Percentiles rank a stretch among this genome's conserved stretches.
phyloP scores from a whole-genome alignment of 2,888 invertebrate species.

The Hermaeophaga mercurialis region DNA sequence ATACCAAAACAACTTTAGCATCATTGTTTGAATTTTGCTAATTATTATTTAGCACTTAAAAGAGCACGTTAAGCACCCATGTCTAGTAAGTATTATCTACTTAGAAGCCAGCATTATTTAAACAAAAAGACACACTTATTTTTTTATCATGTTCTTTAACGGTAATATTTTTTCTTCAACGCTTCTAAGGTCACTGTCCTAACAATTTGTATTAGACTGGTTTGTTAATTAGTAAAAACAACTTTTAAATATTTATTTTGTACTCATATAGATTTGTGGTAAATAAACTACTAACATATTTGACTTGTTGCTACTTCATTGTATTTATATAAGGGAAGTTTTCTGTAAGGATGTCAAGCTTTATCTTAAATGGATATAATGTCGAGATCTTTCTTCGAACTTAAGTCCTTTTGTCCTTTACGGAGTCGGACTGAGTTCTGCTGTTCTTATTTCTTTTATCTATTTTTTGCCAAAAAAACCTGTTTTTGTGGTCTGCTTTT shows the following conservation, averaged over 20 bases:
- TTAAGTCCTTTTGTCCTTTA: too few relatives aligned
- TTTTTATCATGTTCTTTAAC: neutral
- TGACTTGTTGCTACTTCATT: too few relatives aligned
- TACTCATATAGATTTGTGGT: neutral
- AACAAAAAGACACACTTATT: neutral
- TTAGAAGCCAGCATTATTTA: neutral
- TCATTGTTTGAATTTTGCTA: neutral
- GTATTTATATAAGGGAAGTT: too few relatives aligned
- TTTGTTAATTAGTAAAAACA: neutral
- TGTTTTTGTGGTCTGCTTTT: too few relatives aligned
- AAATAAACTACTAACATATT: neutral
- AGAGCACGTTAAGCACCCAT: neutral
- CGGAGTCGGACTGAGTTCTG: too few relatives aligned
- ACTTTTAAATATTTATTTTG: neutral
- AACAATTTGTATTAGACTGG: neutral
- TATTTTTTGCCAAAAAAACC: too few relatives aligned
- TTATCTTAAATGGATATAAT: too few relatives aligned
- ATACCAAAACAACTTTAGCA: too few relatives aligned
- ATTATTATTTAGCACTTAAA: neutral
- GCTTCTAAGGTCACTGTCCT: neutral
- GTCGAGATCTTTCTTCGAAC: too few relatives aligned
- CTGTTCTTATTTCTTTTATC: too few relatives aligned
- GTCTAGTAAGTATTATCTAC: neutral
- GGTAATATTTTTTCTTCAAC: neutral
- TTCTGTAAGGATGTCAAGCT: too few relatives aligned